phyloP scores from a whole-genome alignment of 1,140 invertebrate species.

The Trypoxylus dichotomus region DNA sequence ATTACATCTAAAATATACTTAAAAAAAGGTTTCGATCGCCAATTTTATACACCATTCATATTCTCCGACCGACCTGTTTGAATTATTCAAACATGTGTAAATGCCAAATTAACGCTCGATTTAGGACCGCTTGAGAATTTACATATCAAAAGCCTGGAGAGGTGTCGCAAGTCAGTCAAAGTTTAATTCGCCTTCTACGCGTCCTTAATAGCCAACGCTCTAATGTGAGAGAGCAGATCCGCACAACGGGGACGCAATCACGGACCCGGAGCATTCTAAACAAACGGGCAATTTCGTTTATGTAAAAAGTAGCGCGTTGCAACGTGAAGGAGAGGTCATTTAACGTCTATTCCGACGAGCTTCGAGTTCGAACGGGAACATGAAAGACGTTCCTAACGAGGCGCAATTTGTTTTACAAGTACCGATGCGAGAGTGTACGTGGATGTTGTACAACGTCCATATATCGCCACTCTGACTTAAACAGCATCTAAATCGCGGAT shows the following conservation, averaged over 20 bases:
- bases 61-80: too few species aligned
- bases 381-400: neutral
- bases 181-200: neutral
- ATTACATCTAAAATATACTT: neutral
- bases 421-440: too few species aligned
- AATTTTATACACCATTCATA: too few species aligned
- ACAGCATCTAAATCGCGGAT: too few species aligned
- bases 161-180: neutral
- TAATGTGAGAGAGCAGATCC: neutral
- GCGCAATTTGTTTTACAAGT: neutral
- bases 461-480: too few species aligned
- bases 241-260: neutral
- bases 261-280: neutral
- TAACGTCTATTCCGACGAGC: neutral
- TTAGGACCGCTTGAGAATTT: neutral
- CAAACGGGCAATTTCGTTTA: neutral
- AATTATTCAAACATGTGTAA: too few species aligned
- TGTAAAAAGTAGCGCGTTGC: neutral
- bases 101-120: neutral
- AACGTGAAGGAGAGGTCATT: neutral
- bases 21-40: neutral
- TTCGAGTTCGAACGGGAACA: neutral
- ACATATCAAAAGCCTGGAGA: neutral
- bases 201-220: neutral
- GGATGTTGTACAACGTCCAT: too few species aligned